Evolutionary conservation across 2,888 invertebrate genomes (phyloP).

Genomic region (Drosophila seclusa): DNA sequence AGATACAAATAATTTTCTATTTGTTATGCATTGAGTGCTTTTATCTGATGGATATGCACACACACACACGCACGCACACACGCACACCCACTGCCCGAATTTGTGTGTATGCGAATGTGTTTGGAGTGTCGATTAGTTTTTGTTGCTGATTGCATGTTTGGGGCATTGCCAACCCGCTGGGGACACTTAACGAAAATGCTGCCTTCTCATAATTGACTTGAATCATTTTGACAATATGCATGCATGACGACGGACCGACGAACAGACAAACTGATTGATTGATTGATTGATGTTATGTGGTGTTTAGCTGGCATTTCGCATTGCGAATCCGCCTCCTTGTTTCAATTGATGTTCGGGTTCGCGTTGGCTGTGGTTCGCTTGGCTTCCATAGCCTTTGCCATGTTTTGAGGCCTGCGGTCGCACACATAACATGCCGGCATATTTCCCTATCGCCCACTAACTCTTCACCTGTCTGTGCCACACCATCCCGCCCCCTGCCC

Average conservation of each 20-base stretch:
- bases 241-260: slow-evolving; percentile 23
- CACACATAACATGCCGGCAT: slow-evolving; percentile 16
- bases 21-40: slow-evolving; percentile 59
- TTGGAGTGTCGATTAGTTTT: slow-evolving; percentile 37
- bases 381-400: slow-evolving; percentile 62
- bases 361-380: slow-evolving; percentile 9
- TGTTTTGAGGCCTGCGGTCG: slow-evolving; percentile 59
- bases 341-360: background rate
- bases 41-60: slow-evolving; percentile 32
- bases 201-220: slow-evolving; percentile 63
- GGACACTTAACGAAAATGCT: slow-evolving; percentile 69
- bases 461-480: slow-evolving; percentile 12
- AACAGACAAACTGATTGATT: slow-evolving; percentile 47
- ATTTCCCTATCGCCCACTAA: slow-evolving; percentile 32
- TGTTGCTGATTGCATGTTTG: slow-evolving; percentile 51
- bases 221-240: slow-evolving; percentile 66
- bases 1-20: slow-evolving; percentile 42
- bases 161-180: slow-evolving; percentile 9
- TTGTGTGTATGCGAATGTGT: slow-evolving; percentile 12
- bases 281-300: slow-evolving; percentile 28
- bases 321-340: slow-evolving; percentile 41
- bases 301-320: slow-evolving; percentile 29
- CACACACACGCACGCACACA: slow-evolving; percentile 2
- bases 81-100: background rate
- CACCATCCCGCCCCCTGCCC: background rate